These are phyloP conservation scores for Drosophila aff. DNA, from an alignment of 1,140 invertebrate species.

Conservation along the genomic window DNA sequence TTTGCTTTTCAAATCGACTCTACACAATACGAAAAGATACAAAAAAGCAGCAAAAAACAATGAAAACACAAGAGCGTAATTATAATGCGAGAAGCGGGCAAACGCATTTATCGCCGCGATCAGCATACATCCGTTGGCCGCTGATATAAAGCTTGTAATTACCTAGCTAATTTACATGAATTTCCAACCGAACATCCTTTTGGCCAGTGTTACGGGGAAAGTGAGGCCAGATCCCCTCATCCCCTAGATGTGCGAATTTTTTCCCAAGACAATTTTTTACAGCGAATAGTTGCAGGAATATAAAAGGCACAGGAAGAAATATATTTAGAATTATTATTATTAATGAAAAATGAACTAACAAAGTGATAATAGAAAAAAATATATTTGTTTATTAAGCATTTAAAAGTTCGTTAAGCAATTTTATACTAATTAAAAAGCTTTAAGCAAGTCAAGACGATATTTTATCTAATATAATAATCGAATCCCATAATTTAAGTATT, in stretches of 20 bases:
- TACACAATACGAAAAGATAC: slow-evolving; percentile 13
- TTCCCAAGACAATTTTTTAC: slow-evolving; percentile 70
- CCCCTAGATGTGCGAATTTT: slow-evolving; percentile 9
- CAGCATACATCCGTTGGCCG: slow-evolving; percentile 72
- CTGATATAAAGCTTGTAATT: slow-evolving; percentile 65
- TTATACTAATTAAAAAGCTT: neutral
- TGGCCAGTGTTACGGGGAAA: slow-evolving; percentile 6
- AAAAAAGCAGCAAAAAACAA: slow-evolving; percentile 6
- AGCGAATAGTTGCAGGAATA: slow-evolving; percentile 62
- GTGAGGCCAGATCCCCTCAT: slow-evolving; percentile 4
- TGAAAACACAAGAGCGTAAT: slow-evolving; percentile 66
- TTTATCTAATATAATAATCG: neutral
- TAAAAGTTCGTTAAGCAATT: neutral
- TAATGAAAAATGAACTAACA: neutral
- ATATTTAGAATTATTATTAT: neutral
- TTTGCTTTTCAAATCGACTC: slow-evolving; percentile 56
- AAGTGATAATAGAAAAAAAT: neutral
- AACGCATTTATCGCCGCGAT: slow-evolving; percentile 77
- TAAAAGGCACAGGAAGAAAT: neutral
- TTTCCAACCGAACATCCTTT: slow-evolving; percentile 74
- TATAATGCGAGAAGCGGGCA: slow-evolving; percentile 76
- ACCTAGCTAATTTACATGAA: slow-evolving; percentile 74
- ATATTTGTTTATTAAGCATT: neutral
- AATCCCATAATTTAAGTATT: neutral
- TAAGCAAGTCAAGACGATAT: neutral